These are phyloP conservation scores for Hydractinia echinata DNA, from an alignment of 30 jellyfish, hydroid and myxozoan genomes.

Conservation along the genomic window DNA sequence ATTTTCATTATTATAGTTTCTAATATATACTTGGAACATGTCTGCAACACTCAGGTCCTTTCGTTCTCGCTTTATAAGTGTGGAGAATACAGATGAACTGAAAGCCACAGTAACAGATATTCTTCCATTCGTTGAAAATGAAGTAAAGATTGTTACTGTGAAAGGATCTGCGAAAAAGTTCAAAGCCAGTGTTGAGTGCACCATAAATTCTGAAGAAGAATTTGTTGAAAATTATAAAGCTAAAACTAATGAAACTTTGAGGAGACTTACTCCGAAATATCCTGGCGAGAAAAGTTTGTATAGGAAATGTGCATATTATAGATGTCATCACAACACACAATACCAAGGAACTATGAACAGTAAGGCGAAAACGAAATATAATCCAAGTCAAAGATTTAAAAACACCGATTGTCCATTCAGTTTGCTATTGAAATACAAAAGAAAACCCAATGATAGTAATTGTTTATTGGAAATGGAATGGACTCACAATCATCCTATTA, in stretches of 20 bases:
- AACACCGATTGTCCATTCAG: slow-evolving; percentile 32
- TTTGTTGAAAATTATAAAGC: background rate
- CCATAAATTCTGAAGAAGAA: background rate
- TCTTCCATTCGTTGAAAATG: background rate
- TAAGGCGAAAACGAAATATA: background rate
- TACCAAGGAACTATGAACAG: slow-evolving; percentile 21
- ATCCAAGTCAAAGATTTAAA: slow-evolving; percentile 26
- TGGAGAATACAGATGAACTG: background rate
- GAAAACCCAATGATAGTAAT: slow-evolving; percentile 4
- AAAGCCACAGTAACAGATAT: background rate
- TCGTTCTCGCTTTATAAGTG: background rate
- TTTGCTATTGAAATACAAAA: background rate
- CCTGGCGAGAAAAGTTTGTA: slow-evolving; percentile 1
- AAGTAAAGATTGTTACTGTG: background rate
- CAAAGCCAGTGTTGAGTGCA: slow-evolving; percentile 16
- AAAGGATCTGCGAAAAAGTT: background rate
- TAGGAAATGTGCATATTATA: background rate
- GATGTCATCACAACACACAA: slow-evolving; percentile 41
- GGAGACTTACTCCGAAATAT: background rate
- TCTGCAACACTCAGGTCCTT: no score
- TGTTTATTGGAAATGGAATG: slow-evolving; percentile 29
- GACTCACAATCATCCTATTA: slow-evolving; percentile 11
- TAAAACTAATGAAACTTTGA: slow-evolving; percentile 20
- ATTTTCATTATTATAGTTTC: no score
- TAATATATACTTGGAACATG: no score